Conservation (phyloP, 2,888 invertebrate species). For the Lordiphosa fenestrarum region DNA sequence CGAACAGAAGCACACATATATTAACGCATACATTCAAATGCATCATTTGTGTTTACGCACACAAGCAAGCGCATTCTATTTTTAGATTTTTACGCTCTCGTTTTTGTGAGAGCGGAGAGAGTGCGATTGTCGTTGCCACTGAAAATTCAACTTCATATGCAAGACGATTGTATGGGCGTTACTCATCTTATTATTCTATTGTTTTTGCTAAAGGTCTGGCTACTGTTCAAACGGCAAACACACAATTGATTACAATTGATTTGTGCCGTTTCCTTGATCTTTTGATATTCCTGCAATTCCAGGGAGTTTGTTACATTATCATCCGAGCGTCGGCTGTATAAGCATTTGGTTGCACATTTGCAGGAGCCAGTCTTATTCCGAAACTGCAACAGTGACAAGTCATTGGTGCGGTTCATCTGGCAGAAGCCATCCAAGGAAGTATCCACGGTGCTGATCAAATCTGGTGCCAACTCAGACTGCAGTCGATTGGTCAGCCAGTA, state of each 20-base stretch:
- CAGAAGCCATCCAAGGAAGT: constrained; percentile 42
- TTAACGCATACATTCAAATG: too few relatives aligned
- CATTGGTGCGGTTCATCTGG: constrained; percentile 20
- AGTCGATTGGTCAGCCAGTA: constrained; percentile 91
- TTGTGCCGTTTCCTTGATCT: constrained; percentile 30
- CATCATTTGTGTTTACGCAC: too few relatives aligned
- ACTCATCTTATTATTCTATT: too few relatives aligned
- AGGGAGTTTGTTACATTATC: constrained; percentile 67
- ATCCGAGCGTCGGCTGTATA: constrained; percentile 76
- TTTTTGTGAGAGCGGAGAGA: too few relatives aligned
- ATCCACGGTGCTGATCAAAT: constrained; percentile 77
- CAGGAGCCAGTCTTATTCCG: constrained; percentile 54
- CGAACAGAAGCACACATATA: too few relatives aligned
- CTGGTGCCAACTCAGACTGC: constrained; percentile 63
- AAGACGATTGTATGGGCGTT: too few relatives aligned
- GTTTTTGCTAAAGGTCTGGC: constrained; percentile 45
- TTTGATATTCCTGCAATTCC: constrained; percentile 17
- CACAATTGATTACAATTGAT: constrained; percentile 69
- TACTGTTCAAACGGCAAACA: constrained; percentile 74
- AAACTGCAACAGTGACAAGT: constrained; percentile 24
- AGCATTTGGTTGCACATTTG: constrained; percentile 74
- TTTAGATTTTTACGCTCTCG: too few relatives aligned
- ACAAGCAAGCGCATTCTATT: too few relatives aligned
- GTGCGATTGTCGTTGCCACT: too few relatives aligned
- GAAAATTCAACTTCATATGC: too few relatives aligned